These are phyloP conservation scores for Drosophila leontia DNA, from an alignment of 1,140 invertebrate genomes.

Conservation along the genomic window DNA sequence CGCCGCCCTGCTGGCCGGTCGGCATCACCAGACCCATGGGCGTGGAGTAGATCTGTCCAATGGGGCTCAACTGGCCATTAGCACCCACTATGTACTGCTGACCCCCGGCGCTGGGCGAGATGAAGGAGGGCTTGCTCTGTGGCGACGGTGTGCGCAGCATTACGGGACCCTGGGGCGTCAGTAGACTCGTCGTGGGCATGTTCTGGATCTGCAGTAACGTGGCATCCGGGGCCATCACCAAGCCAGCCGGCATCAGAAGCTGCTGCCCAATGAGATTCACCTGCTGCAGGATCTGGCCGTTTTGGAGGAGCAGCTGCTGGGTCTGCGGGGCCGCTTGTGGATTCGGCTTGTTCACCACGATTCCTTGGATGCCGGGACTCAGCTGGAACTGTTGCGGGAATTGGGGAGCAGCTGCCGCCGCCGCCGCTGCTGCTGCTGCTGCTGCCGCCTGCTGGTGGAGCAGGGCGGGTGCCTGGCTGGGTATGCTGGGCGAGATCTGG, in stretches of 20 bases:
- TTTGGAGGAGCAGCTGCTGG: conserved; percentile 89
- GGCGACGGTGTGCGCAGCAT: conserved; percentile 91
- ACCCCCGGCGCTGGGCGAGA: conserved; percentile 90
- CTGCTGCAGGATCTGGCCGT: conserved; percentile 87
- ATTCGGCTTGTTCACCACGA: conserved; percentile 87
- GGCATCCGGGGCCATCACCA: conserved; percentile 91
- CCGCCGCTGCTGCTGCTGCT: conserved; percentile 38
- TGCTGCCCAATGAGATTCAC: conserved; percentile 93
- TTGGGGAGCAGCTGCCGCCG: conserved; percentile 76
- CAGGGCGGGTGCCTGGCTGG: conserved; percentile 74
- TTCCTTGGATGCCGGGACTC: conserved; percentile 87
- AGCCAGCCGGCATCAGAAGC: conserved; percentile 92
- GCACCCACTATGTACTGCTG: conserved; percentile 88
- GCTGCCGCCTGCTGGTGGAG: conserved; percentile 68
- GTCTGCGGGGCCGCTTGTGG: conserved; percentile 88
- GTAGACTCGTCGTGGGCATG: conserved; percentile 86
- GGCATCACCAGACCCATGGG: conserved; percentile 91
- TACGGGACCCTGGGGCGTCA: conserved; percentile 87
- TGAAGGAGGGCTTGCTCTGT: conserved; percentile 91
- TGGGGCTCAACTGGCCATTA: conserved; percentile 91
- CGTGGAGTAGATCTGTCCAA: conserved; percentile 90
- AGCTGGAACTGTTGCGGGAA: conserved; percentile 88
- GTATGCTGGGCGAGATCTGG: conserved; percentile 83
- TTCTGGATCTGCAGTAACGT: conserved; percentile 91
- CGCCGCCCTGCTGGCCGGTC: conserved; percentile 72